A percentile compares a stretch with the other conserved stretches of the same genome.
Conservation (phyloP, 2,113 vertebrate genomes). For the Sclerurus mexicanus region DNA sequence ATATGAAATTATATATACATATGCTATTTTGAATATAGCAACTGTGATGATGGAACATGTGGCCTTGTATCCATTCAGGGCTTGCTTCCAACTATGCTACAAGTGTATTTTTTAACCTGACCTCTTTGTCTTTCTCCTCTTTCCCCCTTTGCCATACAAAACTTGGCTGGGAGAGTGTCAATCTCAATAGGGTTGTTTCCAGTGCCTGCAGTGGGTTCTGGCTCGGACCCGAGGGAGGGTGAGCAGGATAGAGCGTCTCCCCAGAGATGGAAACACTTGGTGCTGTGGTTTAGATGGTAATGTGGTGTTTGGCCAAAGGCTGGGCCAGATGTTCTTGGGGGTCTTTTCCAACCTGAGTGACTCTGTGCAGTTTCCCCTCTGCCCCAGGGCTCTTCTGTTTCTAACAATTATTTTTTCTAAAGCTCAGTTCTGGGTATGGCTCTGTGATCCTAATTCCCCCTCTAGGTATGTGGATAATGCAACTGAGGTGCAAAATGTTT, state of each 20-base stretch:
- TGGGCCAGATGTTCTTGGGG: not conserved
- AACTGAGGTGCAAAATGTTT: accelerated
- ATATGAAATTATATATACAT: not conserved
- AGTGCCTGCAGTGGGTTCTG: not conserved
- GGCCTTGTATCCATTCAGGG: not conserved
- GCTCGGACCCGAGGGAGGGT: not conserved
- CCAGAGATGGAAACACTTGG: not conserved
- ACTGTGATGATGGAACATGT: not conserved
- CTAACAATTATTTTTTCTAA: accelerated
- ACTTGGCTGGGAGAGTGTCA: not conserved
- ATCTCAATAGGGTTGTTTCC: not conserved
- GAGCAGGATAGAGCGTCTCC: not conserved
- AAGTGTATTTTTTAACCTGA: not conserved
- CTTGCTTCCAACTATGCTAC: not conserved
- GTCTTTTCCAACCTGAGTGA: not conserved
- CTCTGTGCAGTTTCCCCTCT: not conserved
- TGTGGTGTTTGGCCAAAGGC: not conserved
- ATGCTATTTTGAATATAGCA: not conserved
- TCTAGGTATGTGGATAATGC: accelerated
- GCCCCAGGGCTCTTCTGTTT: accelerated
- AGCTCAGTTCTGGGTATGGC: not conserved
- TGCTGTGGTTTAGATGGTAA: not conserved
- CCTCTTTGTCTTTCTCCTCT: not conserved
- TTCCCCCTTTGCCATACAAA: not conserved
- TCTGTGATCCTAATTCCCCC: not conserved